A percentile compares a stretch with the other conserved stretches of the same genome.
These are phyloP conservation scores for Eupithecia centaureata DNA, from an alignment of 2,888 invertebrate genomes.

Conservation along the genomic window DNA sequence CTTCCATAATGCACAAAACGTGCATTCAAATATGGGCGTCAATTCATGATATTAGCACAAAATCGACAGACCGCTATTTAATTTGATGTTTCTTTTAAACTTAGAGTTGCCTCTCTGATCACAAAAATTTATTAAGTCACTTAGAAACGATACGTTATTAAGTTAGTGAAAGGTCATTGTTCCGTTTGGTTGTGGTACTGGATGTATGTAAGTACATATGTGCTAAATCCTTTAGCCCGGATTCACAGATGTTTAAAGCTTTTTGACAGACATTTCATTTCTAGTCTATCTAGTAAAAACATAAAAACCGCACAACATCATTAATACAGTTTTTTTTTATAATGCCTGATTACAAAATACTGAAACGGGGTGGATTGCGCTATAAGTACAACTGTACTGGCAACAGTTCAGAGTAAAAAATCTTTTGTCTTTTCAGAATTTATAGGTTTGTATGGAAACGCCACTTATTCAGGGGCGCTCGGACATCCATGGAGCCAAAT, in stretches of 20 bases:
- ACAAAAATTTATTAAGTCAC: too few species aligned
- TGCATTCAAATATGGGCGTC: background rate
- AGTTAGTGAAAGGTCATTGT: too few species aligned
- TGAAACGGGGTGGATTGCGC: constrained; percentile 16
- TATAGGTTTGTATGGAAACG: background rate
- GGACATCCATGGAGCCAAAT: background rate
- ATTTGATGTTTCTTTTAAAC: too few species aligned
- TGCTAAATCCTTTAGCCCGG: background rate
- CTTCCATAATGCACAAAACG: background rate
- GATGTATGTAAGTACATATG: background rate
- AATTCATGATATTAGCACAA: background rate
- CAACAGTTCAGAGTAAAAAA: background rate
- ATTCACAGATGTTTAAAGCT: background rate
- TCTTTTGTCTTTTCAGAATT: background rate
- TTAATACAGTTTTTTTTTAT: constrained; percentile 27
- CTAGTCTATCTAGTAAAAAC: background rate
- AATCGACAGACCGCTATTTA: too few species aligned
- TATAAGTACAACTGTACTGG: background rate
- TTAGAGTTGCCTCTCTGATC: too few species aligned
- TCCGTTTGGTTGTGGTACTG: background rate
- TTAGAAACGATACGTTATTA: too few species aligned
- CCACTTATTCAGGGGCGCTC: background rate
- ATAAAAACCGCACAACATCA: background rate
- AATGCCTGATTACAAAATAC: constrained; percentile 35
- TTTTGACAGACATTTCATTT: background rate